Base-by-base conservation (phyloP, 1,140 invertebrate genomes). In the Holotrichia oblita region DNA sequence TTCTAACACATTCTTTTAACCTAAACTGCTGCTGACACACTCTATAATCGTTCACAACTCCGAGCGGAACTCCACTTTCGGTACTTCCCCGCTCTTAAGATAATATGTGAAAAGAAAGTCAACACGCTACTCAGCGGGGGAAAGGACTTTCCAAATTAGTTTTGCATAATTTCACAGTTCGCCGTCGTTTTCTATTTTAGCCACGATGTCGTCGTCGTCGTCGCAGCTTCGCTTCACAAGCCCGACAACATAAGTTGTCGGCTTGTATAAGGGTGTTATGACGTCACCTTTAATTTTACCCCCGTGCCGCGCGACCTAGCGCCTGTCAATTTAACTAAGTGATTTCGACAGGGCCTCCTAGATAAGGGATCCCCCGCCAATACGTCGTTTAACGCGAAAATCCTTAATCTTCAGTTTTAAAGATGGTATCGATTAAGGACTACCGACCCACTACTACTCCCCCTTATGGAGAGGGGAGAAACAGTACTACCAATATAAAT, bases 321-420 rank as follows among this genome's bases (percentile, higher is more conserved):
- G 64, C 24, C 64, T 72, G 64, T 40, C 64, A 72, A 72, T 72
- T 72, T 72, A 72, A 20, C 64, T 72, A 72, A 72, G 34, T 72
- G 64, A 72, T 20, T 72, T 72, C 24, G 64, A 72, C 64, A 69
- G 64, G 27, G 27, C 17, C 48, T 72, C 64, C 22, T 27, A 27
- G 64, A 72, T 27, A 34, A 34, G 22, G 64, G 64, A 22, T 72
- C 22, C 17, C 64, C 20, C 8, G 10, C 9, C 64, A 40, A 72
- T 22, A 27, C 64, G 20, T 27, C 64, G 14, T n/a, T 72, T 72
- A 72, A 72, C 34, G 8, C 2, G n/a, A 17, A n/a, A 55, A 55
- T 55, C 48, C 48, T 55, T 55, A 55, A 55, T 55, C 48, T 55
- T 55, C 48, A 55, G 12, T 55, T 44, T 55, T 55, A 17, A n/a